Evolutionary conservation across 2,888 invertebrate genomes (phyloP), one percentile per base, ranked within the genome.

Genomic region (Noctua janthe): DNA sequence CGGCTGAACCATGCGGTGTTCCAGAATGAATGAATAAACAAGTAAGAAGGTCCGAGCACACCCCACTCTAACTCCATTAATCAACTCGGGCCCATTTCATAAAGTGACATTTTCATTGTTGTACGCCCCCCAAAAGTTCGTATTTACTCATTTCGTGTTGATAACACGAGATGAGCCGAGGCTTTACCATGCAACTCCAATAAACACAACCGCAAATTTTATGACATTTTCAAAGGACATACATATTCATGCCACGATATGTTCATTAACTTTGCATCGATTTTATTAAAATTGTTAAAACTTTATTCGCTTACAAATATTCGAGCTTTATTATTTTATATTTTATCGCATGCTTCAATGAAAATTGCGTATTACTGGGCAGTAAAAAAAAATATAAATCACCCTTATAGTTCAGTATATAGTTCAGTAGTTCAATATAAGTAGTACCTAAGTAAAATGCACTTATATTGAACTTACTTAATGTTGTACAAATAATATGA

Each of bases 91-190:
- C 94, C 95, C 94, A 94, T 95, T 95, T 96, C 95, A 95, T 96
- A 95, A 96, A 96, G 95, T 96, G 96, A 96, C 96, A 96, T 95
- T 95, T 96, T 96, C 96, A 96, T 96, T 96, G 96, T 96, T 94
- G 91, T 91, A 91, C 92, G 89, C 91, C 93, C 94, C 94, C 92
- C 69, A 81, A 92, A 95, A 95, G 93, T 95, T 95, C 92, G 92
- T 94, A 94, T 94, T 94, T 94, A 94, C 94, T 94, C 92, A 92
- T 95, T 94, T 94, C 92, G 92, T 92, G 95, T 93, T 93, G 92
- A 93, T 93, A 93, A 93, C 92, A 90, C 90, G 91, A 92, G 89
- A 91, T 91, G 88, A 91, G 90, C 89, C 87, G 74, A 91, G 91
- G 92, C 91, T 91, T 90, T 93, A 90, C 90, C 92, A 90, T 92